phyloP scores from a whole-genome alignment of 2,113 vertebrate species.

The Dendrocopos noguchii region DNA sequence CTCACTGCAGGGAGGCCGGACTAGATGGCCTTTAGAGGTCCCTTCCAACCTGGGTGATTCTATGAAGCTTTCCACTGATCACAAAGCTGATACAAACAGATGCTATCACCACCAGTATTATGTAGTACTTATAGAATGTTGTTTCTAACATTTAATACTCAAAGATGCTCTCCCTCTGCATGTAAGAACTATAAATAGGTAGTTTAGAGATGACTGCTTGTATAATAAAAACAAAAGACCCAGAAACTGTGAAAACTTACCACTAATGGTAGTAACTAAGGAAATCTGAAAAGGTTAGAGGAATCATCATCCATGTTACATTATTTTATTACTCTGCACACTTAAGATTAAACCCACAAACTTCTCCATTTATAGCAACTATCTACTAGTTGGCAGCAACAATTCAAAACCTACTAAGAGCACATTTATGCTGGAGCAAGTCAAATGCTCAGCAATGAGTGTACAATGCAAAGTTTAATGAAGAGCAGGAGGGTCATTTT shows the following conservation, averaged over 20 bases:
- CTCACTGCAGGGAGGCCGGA: too few relatives aligned
- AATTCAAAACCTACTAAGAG: neutral
- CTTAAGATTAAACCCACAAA: neutral
- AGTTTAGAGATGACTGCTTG: neutral
- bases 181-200: neutral
- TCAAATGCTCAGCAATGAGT: neutral
- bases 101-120: neutral
- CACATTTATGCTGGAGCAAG: neutral
- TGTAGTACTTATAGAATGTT: neutral
- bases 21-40: too few relatives aligned
- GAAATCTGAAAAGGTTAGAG: neutral
- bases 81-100: neutral
- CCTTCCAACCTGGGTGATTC: too few relatives aligned
- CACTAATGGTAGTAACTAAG: neutral
- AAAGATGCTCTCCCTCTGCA: neutral
- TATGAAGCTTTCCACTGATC: neutral
- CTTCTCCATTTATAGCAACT: neutral
- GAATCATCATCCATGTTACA: neutral
- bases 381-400: neutral
- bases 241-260: neutral
- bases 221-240: neutral
- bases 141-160: neutral
- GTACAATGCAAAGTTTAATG: neutral
- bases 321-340: neutral
- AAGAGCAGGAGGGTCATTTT: neutral